These are phyloP conservation scores for Neria commutata DNA, from an alignment of 2,888 invertebrate species.

Conservation along the genomic window DNA sequence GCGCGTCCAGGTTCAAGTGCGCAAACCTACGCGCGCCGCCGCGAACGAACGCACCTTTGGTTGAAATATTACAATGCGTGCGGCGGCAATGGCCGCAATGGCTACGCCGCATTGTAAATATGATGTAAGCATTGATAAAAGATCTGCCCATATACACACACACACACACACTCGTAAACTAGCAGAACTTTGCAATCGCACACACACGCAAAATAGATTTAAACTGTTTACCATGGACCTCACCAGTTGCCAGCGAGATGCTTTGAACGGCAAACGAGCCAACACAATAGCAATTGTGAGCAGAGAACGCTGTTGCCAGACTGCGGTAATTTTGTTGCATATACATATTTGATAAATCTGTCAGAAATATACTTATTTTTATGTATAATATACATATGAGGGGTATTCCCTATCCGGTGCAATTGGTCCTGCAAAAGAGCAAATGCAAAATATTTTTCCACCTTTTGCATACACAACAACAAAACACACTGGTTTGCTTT, in stretches of 20 bases:
- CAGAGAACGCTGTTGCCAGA: no score
- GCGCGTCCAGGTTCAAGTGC: not conserved
- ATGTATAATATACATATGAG: no score
- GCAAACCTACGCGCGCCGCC: constrained; percentile 39
- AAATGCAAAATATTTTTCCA: no score
- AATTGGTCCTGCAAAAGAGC: no score
- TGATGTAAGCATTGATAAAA: constrained; percentile 35
- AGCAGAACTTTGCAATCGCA: not conserved
- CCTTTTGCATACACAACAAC: no score
- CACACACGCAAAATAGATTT: not conserved
- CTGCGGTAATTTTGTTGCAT: no score
- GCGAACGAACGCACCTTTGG: no score
- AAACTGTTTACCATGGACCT: not conserved
- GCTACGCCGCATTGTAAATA: constrained; percentile 34
- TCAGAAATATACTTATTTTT: no score
- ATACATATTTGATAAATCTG: no score
- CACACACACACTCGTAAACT: not conserved
- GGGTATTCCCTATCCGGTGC: no score
- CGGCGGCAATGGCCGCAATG: constrained; percentile 46
- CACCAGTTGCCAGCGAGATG: not conserved
- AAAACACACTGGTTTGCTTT: no score
- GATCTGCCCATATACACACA: not conserved
- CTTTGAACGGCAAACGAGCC: not conserved
- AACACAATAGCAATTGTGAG: not conserved
- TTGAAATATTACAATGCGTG: constrained; percentile 53